Base-by-base conservation (phyloP, 23 tunicate species). In the Aplidium turbinatum region DNA sequence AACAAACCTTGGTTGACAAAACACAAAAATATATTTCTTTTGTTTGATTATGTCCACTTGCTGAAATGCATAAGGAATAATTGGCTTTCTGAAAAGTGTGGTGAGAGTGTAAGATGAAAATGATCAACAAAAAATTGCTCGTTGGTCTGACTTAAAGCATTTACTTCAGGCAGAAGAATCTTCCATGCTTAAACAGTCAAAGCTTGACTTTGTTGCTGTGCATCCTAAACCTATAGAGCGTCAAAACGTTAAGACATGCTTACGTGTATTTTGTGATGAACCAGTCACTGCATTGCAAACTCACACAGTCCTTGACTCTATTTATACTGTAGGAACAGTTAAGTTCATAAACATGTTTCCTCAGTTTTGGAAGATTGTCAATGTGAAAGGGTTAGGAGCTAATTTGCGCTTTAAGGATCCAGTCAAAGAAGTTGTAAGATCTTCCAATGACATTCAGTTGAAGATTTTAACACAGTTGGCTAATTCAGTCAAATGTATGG, bases 361-460 rank as follows among this genome's bases (percentile, higher is more conserved):
- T 19, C 53, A 66, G 21, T 66, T 66, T 38, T 66, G 72, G 72
- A 66, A 66, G 23, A 66, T 36, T 35, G 51, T 38, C 38, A 66
- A 66, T 61, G 38, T 61, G n/a, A 30, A 31, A 29, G 36, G 68
- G 9, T 19, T 7, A 23, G 38, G 38, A 5, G 39, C 38, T 26
- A 61, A 61, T 28, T 19, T 61, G 3, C 39, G 38, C 35, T 61
- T 24, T 9, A 61, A 61, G 13, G 68, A 61, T 61, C 35, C 68
- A 30, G 35, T 16, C 68, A 11, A 38, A 29, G 68, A 30, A 26
- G 62, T 55, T 55, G n/a, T 55, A 16, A 18, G 26, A 55, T 6
- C n/a, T 61, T 6, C 68, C n/a, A 28, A 7, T 61, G 39, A 61
- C n/a, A 31, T 4, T 61, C 38, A 61, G 38, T 26, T 61, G 20